phyloP scores from a whole-genome alignment of 2,797 vertebrate species.

The Coreius guichenoti region DNA sequence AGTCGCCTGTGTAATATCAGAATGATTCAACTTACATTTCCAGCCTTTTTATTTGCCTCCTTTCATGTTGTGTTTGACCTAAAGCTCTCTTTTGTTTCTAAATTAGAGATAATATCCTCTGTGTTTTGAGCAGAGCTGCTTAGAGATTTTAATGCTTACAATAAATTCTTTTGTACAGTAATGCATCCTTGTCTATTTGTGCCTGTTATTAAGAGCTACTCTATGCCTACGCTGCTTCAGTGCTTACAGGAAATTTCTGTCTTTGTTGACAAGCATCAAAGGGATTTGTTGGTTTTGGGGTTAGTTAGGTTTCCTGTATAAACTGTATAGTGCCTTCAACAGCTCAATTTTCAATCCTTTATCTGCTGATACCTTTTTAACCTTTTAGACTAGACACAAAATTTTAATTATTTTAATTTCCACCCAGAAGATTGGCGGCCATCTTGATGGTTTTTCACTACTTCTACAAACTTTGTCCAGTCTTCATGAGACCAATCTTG shows the following conservation, averaged over 20 bases:
- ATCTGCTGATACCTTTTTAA: not conserved
- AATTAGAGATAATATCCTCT: conserved; percentile 75
- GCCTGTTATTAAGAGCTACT: conserved; percentile 9
- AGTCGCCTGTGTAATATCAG: conserved; percentile 33
- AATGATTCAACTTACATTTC: conserved; percentile 30
- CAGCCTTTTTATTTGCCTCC: conserved; percentile 33
- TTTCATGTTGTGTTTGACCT: conserved; percentile 59
- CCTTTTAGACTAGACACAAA: not conserved
- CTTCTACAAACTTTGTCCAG: not conserved
- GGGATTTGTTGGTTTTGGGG: not conserved
- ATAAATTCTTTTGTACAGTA: conserved; percentile 85
- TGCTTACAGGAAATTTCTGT: not conserved
- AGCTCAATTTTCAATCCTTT: not conserved
- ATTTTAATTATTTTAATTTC: not conserved
- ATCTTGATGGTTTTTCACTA: too few species aligned
- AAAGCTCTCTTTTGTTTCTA: conserved; percentile 67
- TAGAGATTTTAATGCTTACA: conserved; percentile 82
- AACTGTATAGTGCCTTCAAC: not conserved
- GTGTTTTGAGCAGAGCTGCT: conserved; percentile 81
- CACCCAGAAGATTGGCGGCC: not conserved
- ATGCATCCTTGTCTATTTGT: conserved; percentile 58
- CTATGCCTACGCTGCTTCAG: not conserved
- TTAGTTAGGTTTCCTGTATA: not conserved
- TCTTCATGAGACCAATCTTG: not conserved
- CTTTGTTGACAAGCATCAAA: not conserved